Percentiles rank a stretch among this genome's conserved stretches.
Evolutionary conservation across 2,797 vertebrate species (phyloP).

Genomic region (Melanotaenia trifasciata): DNA sequence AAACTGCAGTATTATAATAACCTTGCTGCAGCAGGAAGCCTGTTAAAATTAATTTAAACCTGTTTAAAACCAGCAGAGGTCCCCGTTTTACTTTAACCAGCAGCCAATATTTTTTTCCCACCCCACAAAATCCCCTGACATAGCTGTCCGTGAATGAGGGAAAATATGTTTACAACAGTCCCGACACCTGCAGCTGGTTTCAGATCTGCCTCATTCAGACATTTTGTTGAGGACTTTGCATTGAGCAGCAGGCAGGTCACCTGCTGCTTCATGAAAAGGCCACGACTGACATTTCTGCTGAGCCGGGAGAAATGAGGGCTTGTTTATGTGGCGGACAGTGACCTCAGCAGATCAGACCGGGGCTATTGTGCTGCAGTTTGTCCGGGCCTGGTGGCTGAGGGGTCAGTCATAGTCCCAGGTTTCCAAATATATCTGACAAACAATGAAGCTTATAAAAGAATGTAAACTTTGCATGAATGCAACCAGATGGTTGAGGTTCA

Average conservation of each 20-base stretch:
- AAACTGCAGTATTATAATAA: no score
- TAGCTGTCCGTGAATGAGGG: neutral
- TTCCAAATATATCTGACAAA: conserved; percentile 16
- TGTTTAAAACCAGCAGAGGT: conserved; percentile 6
- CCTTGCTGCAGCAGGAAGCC: neutral
- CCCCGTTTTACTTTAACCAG: neutral
- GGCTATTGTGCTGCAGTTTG: conserved; percentile 56
- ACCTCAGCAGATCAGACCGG: conserved; percentile 53
- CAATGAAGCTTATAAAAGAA: neutral
- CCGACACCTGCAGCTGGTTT: conserved; percentile 35
- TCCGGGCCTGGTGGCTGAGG: conserved; percentile 18
- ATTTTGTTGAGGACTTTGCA: conserved; percentile 44
- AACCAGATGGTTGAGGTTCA: neutral
- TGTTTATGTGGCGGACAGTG: conserved; percentile 61
- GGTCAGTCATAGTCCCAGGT: conserved; percentile 23
- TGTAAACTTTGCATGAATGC: neutral
- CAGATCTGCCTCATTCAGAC: conserved; percentile 28
- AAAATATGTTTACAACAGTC: conserved; percentile 28
- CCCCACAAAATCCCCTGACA: neutral
- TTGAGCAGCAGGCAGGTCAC: conserved; percentile 26
- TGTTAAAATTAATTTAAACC: no score
- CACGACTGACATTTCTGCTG: conserved; percentile 60
- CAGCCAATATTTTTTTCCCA: neutral
- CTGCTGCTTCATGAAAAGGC: conserved; percentile 57
- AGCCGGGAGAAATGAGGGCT: conserved; percentile 56